A percentile compares a stretch with the other conserved stretches of the same genome.
These are phyloP conservation scores for Euthynnus affinis DNA, from an alignment of 2,797 vertebrate genomes.

Conservation along the genomic window DNA sequence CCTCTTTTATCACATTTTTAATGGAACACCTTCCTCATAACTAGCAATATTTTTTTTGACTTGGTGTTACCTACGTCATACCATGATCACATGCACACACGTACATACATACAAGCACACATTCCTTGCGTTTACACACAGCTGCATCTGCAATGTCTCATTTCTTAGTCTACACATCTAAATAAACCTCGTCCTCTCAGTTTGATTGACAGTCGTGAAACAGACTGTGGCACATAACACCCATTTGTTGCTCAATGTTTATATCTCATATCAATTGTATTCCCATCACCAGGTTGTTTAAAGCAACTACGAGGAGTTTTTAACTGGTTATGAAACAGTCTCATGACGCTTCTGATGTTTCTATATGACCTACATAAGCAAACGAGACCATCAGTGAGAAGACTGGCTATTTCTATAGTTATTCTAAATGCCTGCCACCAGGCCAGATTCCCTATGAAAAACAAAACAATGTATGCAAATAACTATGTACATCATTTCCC, in stretches of 20 bases:
- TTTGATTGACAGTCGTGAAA: conserved; percentile 61
- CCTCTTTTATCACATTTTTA: conserved; percentile 16
- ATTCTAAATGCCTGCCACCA: too few species aligned
- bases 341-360: too few species aligned
- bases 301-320: too few species aligned
- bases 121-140: conserved; percentile 7
- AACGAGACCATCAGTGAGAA: too few species aligned
- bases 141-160: conserved; percentile 12
- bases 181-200: conserved; percentile 39
- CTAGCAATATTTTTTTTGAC: background rate
- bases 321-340: too few species aligned
- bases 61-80: background rate
- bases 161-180: conserved; percentile 36
- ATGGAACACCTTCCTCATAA: conserved; percentile 12
- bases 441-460: too few species aligned
- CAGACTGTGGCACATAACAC: conserved; percentile 41
- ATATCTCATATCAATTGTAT: conserved; percentile 53
- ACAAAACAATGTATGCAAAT: too few species aligned
- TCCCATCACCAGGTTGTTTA: conserved; percentile 48
- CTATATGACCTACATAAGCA: too few species aligned
- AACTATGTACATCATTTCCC: too few species aligned
- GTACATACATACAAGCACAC: background rate
- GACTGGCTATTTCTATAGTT: too few species aligned
- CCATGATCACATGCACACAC: conserved; percentile 1
- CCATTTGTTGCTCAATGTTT: conserved; percentile 53